Evolutionary conservation across 2,888 invertebrate species (phyloP).

Genomic region (Pycnomerus fuliginosus): DNA sequence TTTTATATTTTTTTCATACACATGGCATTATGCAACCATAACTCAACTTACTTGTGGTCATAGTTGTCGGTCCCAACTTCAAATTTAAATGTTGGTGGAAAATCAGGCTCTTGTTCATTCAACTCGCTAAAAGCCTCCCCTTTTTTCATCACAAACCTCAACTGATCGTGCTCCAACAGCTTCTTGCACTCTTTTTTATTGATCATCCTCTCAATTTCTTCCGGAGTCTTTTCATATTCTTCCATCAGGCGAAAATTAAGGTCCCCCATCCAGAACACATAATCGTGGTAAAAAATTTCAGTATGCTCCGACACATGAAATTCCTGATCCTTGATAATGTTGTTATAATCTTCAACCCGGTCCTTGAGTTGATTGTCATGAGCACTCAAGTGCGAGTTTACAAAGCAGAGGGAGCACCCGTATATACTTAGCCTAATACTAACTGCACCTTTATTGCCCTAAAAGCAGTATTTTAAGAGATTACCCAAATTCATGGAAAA

Average conservation of each 20-base stretch:
- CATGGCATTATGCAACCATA: no score
- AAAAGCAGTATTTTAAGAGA: slow-evolving; percentile 37
- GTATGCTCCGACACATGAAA: slow-evolving; percentile 77
- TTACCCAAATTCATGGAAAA: neutral
- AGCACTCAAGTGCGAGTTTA: slow-evolving; percentile 88
- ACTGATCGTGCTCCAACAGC: slow-evolving; percentile 75
- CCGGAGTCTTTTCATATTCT: slow-evolving; percentile 61
- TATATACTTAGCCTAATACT: slow-evolving; percentile 84
- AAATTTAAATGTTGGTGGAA: slow-evolving; percentile 88
- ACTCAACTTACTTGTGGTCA: slow-evolving; percentile 69
- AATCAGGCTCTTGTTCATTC: slow-evolving; percentile 69
- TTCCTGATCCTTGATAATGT: slow-evolving; percentile 78
- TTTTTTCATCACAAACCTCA: slow-evolving; percentile 66
- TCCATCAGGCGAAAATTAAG: slow-evolving; percentile 81
- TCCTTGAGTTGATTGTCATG: slow-evolving; percentile 84
- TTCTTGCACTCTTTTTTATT: slow-evolving; percentile 64
- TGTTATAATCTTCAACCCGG: slow-evolving; percentile 83
- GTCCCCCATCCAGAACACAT: slow-evolving; percentile 91
- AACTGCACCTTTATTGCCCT: slow-evolving; percentile 96
- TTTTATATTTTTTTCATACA: slow-evolving; percentile 1
- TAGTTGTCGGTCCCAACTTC: slow-evolving; percentile 72
- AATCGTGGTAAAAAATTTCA: slow-evolving; percentile 88
- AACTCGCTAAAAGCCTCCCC: slow-evolving; percentile 85
- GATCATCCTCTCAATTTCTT: slow-evolving; percentile 67
- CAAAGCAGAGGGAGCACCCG: slow-evolving; percentile 84